A percentile compares a stretch with the other conserved stretches of the same genome.
These are phyloP conservation scores for Drosophila truncata DNA, from an alignment of 1,140 invertebrate species.

Conservation along the genomic window DNA sequence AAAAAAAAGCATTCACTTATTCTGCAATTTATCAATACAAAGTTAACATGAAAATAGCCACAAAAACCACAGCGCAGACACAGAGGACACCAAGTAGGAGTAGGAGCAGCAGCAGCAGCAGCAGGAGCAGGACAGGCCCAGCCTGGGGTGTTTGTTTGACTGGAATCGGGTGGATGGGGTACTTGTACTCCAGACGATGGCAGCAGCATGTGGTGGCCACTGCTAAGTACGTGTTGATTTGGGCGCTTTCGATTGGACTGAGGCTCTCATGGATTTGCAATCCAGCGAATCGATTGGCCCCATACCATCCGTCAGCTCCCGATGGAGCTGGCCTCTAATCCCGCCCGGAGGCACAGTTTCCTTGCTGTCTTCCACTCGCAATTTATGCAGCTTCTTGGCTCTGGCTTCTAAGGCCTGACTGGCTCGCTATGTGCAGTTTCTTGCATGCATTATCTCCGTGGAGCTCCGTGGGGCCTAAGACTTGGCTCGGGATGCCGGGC, in stretches of 20 bases:
- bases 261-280: constrained; percentile 43
- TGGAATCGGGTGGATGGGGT: constrained; percentile 16
- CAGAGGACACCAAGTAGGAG: constrained; percentile 31
- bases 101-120: constrained; percentile 11
- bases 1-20: constrained; percentile 74
- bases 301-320: constrained; percentile 44
- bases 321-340: constrained; percentile 56
- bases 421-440: constrained; percentile 18
- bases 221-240: constrained; percentile 82
- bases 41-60: constrained; percentile 66
- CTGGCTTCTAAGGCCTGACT: constrained; percentile 44
- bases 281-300: constrained; percentile 43
- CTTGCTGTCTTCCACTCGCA: constrained; percentile 40
- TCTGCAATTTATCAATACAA: constrained; percentile 76
- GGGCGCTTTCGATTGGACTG: constrained; percentile 65
- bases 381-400: constrained; percentile 64
- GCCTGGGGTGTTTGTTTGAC: constrained; percentile 46
- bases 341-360: constrained; percentile 57
- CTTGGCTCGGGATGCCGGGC: constrained; percentile 61
- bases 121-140: constrained; percentile 1
- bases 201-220: constrained; percentile 50
- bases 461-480: constrained; percentile 26
- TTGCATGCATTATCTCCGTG: constrained; percentile 70
- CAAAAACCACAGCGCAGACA: constrained; percentile 60
- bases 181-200: constrained; percentile 10